Percentiles rank a stretch among this genome's conserved stretches.
Conservation (phyloP, 2,797 vertebrate genomes). For the Hyperoplus lanceolatus region DNA sequence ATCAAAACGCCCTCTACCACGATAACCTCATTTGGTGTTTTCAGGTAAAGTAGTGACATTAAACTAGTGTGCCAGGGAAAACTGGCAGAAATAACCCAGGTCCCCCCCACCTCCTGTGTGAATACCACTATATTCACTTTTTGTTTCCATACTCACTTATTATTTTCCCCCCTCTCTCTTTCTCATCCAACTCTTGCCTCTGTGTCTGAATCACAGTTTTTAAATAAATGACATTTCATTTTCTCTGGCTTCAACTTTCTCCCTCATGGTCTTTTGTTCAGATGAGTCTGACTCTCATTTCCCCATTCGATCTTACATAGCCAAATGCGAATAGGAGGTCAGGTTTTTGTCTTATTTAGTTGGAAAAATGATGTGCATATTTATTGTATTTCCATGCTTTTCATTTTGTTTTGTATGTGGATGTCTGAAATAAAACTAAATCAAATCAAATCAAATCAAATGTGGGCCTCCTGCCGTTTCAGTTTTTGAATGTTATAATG, state of each 20-base stretch:
- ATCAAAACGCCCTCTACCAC: background rate
- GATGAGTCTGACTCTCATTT: conserved; percentile 53
- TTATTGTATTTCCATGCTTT: too few relatives aligned
- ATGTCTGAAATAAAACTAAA: too few relatives aligned
- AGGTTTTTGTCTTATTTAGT: conserved; percentile 14
- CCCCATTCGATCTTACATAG: conserved; percentile 30
- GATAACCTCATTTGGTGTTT: background rate
- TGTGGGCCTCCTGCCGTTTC: conserved; percentile 12
- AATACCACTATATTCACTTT: conserved; percentile 27
- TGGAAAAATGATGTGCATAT: conserved; percentile 8
- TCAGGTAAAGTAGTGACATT: background rate
- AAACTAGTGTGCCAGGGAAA: background rate
- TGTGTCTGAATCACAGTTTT: conserved; percentile 41
- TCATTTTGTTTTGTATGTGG: too few relatives aligned
- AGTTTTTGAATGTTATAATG: conserved; percentile 5
- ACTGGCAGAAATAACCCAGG: conserved; percentile 45
- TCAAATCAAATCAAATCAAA: too few relatives aligned
- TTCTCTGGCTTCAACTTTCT: conserved; percentile 22
- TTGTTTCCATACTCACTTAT: conserved; percentile 15
- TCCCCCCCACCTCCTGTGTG: background rate
- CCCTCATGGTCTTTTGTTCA: conserved; percentile 1
- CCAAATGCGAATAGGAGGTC: background rate
- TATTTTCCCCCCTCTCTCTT: conserved; percentile 2
- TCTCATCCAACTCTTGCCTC: background rate
- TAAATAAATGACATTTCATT: conserved; percentile 1